Base-by-base conservation (phyloP, 2,113 vertebrate genomes). In the Hylia prasina region DNA sequence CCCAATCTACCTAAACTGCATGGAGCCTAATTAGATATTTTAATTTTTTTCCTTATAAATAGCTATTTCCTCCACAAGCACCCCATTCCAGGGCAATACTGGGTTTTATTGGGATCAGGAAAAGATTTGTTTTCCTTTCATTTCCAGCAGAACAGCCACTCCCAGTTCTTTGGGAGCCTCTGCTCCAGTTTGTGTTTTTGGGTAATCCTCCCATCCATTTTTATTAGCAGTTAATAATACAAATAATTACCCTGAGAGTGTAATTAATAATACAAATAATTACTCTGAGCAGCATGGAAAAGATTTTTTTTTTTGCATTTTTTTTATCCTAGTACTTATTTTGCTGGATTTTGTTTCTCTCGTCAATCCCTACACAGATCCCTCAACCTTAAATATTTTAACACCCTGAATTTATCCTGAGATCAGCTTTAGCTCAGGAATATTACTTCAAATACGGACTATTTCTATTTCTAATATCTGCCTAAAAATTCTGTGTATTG, bases 371-470 rank as follows among this genome's bases (percentile, higher is more conserved):
- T 47, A 5, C 28, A 5, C 5, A 4, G 3, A 15, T 20, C 42
- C 10, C 28, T 51, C 14, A n/a, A 33, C 35, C 37, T 56, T 60
- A 12, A 58, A 27, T 24, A 15, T 9, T 48, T 44, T 37, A 42
- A 11, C 5, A 1, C 39, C 27, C 42, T 12, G 45, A 50, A 30
- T 57, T n/a, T 54, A 12, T 66, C 54, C 64, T 63, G 16, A n/a
- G 35, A 19, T 25, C 58, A 50, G 10, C 37, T 58, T 24, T 8
- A 42, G 53, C 51, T 71, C 70, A 42, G 40, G 44, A 72, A 53
- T 6, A 9, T 9, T 7, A 8, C 25, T 54, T 24, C n/a, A 58
- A 50, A 57, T 9, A 9, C 0, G 1, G 10, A 33, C 11, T 2
- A 6, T 28, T 68, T 37, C 6, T 53, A 4, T 1, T 63, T 68